These are phyloP conservation scores for Troides helena DNA, from an alignment of 2,888 invertebrate genomes.

Conservation along the genomic window DNA sequence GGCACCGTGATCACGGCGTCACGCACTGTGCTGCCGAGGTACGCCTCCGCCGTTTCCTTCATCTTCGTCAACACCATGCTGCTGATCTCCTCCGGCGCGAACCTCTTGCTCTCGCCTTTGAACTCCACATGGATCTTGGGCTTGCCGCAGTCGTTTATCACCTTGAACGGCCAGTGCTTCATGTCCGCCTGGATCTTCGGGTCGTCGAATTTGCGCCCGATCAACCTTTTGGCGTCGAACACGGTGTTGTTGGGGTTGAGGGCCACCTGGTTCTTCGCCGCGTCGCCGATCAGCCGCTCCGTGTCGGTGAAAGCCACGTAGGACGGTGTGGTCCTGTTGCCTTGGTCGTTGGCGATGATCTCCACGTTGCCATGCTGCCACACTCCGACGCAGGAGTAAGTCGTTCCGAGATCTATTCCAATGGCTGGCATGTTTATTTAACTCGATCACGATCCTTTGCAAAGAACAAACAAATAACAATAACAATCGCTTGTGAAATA, in stretches of 20 bases:
- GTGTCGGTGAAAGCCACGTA: constrained; percentile 93
- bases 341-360: constrained; percentile 90
- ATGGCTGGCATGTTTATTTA: constrained; percentile 58
- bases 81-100: constrained; percentile 83
- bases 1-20: constrained; percentile 88
- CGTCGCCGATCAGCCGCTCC: constrained; percentile 91
- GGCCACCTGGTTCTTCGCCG: constrained; percentile 91
- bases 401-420: constrained; percentile 88
- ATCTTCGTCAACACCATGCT: constrained; percentile 73
- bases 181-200: constrained; percentile 85
- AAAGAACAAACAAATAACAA: background rate
- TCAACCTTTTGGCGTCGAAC: constrained; percentile 89
- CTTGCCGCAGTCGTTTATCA: constrained; percentile 80
- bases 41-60: constrained; percentile 81
- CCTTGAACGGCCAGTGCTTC: constrained; percentile 88
- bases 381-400: constrained; percentile 66
- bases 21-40: constrained; percentile 79
- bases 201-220: constrained; percentile 88
- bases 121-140: constrained; percentile 82
- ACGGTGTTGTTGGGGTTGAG: constrained; percentile 88
- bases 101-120: constrained; percentile 79
- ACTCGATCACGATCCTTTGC: too few relatives aligned
- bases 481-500: too few relatives aligned
- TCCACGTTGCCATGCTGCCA: constrained; percentile 81
- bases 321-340: constrained; percentile 92